These are phyloP conservation scores for Yasuhikotakia modesta DNA, from an alignment of 2,797 vertebrate genomes.

Conservation along the genomic window DNA sequence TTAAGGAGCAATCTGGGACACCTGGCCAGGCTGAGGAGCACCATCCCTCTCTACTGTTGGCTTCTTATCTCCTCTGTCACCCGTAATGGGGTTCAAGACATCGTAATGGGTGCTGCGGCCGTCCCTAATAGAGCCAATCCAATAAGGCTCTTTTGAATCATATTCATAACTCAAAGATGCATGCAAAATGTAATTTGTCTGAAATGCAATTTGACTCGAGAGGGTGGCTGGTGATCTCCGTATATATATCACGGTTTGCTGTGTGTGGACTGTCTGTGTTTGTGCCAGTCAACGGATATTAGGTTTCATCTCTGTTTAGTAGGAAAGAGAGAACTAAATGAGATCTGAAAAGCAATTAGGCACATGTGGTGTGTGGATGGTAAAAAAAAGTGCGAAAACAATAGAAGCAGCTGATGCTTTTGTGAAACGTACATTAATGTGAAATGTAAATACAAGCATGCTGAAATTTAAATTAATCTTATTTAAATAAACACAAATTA, in stretches of 20 bases:
- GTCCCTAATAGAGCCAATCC: conserved; percentile 63
- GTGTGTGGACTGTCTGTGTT: conserved; percentile 28
- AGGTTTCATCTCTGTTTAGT: conserved; percentile 42
- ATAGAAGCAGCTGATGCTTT: not conserved
- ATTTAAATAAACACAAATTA: too few relatives aligned
- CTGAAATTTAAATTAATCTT: too few relatives aligned
- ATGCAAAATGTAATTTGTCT: conserved; percentile 63
- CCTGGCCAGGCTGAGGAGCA: conserved; percentile 66
- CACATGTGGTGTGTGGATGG: conserved; percentile 12
- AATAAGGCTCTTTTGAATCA: conserved; percentile 69
- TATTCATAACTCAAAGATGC: conserved; percentile 63
- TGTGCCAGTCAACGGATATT: conserved; percentile 47
- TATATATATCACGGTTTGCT: conserved; percentile 14
- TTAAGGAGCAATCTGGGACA: conserved; percentile 72
- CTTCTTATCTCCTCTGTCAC: conserved; percentile 70
- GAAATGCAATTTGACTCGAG: conserved; percentile 61
- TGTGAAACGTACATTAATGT: too few relatives aligned
- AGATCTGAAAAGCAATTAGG: conserved; percentile 12
- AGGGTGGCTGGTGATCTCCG: conserved; percentile 35
- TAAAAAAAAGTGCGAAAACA: not conserved
- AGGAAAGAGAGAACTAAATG: conserved; percentile 32
- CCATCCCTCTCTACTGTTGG: conserved; percentile 62
- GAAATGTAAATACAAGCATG: too few relatives aligned
- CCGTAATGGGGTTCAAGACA: conserved; percentile 72
- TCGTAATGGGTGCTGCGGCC: conserved; percentile 67